Percentiles rank a stretch among this genome's conserved stretches.
Evolutionary conservation across 92 coral and sea anemone genomes (phyloP).

Genomic region (Zoanthus sansibaricus): DNA sequence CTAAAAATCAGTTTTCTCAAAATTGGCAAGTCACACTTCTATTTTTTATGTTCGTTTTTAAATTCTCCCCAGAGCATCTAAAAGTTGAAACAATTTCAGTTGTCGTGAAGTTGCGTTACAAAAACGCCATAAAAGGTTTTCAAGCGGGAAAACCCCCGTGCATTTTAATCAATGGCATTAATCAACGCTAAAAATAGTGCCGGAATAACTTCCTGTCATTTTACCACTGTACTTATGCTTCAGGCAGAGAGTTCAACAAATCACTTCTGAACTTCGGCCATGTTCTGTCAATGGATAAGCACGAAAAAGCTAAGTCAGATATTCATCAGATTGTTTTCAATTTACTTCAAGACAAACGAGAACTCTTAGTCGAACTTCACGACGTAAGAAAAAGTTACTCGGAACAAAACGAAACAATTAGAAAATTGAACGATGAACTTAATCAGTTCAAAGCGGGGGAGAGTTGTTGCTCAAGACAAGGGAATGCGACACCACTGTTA

Average conservation of each 20-base stretch:
- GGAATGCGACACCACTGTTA: neutral
- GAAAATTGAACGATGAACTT: conserved; percentile 51
- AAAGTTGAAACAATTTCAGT: neutral
- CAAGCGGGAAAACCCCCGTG: conserved; percentile 27
- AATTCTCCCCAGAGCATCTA: neutral
- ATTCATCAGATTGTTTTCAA: conserved; percentile 42
- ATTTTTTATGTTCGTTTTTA: neutral
- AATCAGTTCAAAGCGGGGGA: conserved; percentile 45
- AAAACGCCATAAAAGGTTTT: neutral
- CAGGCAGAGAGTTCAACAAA: conserved; percentile 9
- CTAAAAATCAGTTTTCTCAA: neutral
- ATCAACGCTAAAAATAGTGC: conserved; percentile 27
- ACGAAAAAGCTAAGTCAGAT: conserved; percentile 33
- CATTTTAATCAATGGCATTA: neutral
- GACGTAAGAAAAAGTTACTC: conserved; percentile 67
- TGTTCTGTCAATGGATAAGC: conserved; percentile 48
- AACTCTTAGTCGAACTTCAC: conserved; percentile 59
- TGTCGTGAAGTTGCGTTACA: neutral
- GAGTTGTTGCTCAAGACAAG: conserved; percentile 13
- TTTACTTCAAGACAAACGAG: conserved; percentile 63
- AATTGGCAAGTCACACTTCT: neutral
- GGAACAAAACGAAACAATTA: conserved; percentile 62
- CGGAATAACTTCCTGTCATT: conserved; percentile 13
- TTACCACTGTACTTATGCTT: neutral
- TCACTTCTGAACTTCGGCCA: conserved; percentile 35